Base-by-base conservation (phyloP, 2,888 invertebrate genomes). In the Ophion ellenae region DNA sequence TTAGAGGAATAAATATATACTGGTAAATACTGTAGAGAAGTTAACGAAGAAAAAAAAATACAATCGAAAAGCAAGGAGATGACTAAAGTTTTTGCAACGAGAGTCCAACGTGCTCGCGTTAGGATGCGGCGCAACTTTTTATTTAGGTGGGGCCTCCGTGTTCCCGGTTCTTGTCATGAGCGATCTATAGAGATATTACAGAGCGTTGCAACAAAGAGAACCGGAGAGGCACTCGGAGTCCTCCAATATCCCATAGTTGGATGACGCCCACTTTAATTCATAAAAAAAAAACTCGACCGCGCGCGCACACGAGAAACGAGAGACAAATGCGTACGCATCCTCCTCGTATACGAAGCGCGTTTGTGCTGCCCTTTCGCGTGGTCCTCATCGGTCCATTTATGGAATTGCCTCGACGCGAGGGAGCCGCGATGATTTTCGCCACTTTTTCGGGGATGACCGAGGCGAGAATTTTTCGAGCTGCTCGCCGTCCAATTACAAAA, bases 211-310 rank as follows among this genome's bases (percentile, higher is more conserved):
- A 64, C 73, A 73, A 64, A 71, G 64, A 80, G 63, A 57, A 63
- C 61, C 45, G 11, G 66, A 36, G 53, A 45, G 40, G 59, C 7
- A 59, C 40, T 10, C 17, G 69, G 17, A 28, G 59, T 20, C 10
- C 45, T 47, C 61, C 78, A 2, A 53, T 67, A 66, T 61, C 69
- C 78, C 64, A 66, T 69, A 47, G 28, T 59, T 67, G 79, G 73
- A 82, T 89, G 89, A 91, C 92, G 91, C 92, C 91, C 92, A 92
- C 91, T 91, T 92, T 91, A 89, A 90, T 89, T 90, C 90, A 90
- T 92, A 5, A 14, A 53, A 53, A 36, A 92, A 91, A 91, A 91
- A 92, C 61, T 81, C 67, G 92, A 92, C 91, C 53, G 53, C 53
- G 53, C 17, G 53, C 91, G 88, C 86, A 89, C 86, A 89, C 88